Evolutionary conservation across 2,113 vertebrate genomes (phyloP).

Genomic region (Saccopteryx leptura): DNA sequence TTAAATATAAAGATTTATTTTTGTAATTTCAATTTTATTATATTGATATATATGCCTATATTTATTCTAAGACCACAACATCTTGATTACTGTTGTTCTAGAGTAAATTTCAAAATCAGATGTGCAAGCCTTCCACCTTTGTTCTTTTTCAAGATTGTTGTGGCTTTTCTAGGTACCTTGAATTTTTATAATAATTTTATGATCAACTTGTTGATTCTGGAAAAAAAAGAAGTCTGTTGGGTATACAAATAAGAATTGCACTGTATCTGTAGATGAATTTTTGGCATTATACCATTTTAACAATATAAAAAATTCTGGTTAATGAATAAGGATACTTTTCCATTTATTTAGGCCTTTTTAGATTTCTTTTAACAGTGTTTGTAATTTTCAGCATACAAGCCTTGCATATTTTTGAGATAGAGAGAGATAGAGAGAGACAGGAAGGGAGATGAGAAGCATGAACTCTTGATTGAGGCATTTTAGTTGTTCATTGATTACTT

Average conservation of each 20-base stretch:
- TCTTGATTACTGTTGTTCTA: neutral
- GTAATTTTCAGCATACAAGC: neutral
- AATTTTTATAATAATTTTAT: neutral
- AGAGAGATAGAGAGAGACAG: no score
- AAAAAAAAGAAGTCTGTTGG: neutral
- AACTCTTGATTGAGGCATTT: no score
- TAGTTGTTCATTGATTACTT: no score
- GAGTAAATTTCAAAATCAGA: neutral
- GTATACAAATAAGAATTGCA: neutral
- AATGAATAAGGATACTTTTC: neutral
- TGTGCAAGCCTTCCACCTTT: neutral
- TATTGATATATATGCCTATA: neutral
- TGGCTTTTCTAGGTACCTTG: neutral
- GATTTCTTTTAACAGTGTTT: neutral
- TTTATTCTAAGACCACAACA: neutral
- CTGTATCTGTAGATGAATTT: neutral
- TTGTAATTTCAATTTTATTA: neutral
- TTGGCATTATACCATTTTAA: neutral
- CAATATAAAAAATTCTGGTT: neutral
- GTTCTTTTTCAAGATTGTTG: neutral
- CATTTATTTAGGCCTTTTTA: neutral
- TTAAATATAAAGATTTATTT: neutral
- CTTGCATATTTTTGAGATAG: neutral
- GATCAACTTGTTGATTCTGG: neutral
- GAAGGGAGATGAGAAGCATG: no score